Conservation (phyloP, 2,113 vertebrate species). For the Tautogolabrus adspersus region DNA sequence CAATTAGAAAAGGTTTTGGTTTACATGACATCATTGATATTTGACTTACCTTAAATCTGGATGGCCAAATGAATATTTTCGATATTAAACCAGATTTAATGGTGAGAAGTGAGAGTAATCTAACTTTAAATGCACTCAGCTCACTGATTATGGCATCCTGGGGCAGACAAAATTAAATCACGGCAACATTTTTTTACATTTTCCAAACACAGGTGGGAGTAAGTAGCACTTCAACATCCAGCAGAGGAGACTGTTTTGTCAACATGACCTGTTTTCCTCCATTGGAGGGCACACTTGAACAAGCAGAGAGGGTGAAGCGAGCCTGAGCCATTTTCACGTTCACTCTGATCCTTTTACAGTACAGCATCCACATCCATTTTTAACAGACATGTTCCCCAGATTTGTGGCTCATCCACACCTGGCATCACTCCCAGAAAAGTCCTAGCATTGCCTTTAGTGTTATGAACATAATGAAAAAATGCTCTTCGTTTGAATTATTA, state of each 20-base stretch:
- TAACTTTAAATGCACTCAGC: conserved; percentile 1
- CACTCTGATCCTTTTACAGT: conserved; percentile 38
- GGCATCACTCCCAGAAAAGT: conserved; percentile 54
- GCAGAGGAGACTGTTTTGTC: conserved; percentile 39
- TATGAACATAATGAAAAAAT: conserved; percentile 50
- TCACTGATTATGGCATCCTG: conserved; percentile 9
- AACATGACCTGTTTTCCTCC: conserved; percentile 65
- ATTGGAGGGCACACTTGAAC: conserved; percentile 75
- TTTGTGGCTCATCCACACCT: conserved; percentile 54
- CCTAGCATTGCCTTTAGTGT: conserved; percentile 47
- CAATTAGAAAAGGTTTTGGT: conserved; percentile 16
- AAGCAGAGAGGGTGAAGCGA: conserved; percentile 43
- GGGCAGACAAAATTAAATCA: neutral
- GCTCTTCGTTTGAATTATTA: conserved; percentile 43
- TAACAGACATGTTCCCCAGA: conserved; percentile 30
- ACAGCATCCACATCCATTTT: conserved; percentile 29
- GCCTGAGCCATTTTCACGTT: conserved; percentile 26
- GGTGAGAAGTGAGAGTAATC: conserved; percentile 3
- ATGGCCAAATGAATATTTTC: conserved; percentile 10
- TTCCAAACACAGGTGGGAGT: conserved; percentile 12
- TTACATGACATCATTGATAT: conserved; percentile 7
- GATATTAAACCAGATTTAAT: conserved; percentile 5
- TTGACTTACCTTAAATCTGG: neutral
- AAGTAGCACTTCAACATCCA: conserved; percentile 21
- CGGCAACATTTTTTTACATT: neutral